phyloP scores from a whole-genome alignment of 2,113 vertebrate genomes.

The Pangasianodon hypophthalmus region DNA sequence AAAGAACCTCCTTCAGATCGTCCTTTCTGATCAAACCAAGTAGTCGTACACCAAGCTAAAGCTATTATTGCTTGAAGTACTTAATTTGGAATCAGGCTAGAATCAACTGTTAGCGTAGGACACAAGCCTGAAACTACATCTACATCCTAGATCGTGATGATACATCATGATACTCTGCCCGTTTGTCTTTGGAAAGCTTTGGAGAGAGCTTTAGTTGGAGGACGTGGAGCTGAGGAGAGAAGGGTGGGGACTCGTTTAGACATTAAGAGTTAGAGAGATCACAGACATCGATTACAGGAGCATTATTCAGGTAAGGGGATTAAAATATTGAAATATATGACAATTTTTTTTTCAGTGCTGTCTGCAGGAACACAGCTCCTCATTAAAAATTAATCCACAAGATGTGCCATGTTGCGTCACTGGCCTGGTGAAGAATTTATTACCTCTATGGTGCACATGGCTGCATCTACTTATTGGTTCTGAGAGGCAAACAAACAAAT shows the following conservation, averaged over 20 bases:
- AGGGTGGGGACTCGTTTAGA: not conserved
- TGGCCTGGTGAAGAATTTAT: constrained; percentile 75
- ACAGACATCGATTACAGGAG: not conserved
- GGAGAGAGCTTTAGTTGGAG: not conserved
- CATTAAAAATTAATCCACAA: constrained; percentile 82
- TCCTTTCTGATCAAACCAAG: not conserved
- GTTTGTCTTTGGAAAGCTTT: not conserved
- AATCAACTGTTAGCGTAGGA: not conserved
- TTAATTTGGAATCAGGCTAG: not conserved
- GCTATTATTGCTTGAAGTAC: not conserved
- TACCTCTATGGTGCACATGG: constrained; percentile 64
- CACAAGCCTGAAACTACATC: not conserved
- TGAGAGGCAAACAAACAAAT: constrained; percentile 72
- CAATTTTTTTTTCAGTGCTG: constrained; percentile 57
- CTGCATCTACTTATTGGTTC: constrained; percentile 64
- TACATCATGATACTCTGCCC: not conserved
- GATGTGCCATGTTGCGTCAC: constrained; percentile 71
- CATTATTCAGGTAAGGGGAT: constrained; percentile 54
- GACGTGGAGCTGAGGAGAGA: not conserved
- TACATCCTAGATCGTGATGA: not conserved
- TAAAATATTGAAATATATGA: constrained; percentile 66
- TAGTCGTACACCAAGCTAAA: not conserved
- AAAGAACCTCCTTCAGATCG: too few relatives aligned
- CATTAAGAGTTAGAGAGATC: not conserved
- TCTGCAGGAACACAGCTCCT: constrained; percentile 70